These are phyloP conservation scores for Teleogryllus oceanicus DNA, from an alignment of 2,888 invertebrate species.

Conservation along the genomic window DNA sequence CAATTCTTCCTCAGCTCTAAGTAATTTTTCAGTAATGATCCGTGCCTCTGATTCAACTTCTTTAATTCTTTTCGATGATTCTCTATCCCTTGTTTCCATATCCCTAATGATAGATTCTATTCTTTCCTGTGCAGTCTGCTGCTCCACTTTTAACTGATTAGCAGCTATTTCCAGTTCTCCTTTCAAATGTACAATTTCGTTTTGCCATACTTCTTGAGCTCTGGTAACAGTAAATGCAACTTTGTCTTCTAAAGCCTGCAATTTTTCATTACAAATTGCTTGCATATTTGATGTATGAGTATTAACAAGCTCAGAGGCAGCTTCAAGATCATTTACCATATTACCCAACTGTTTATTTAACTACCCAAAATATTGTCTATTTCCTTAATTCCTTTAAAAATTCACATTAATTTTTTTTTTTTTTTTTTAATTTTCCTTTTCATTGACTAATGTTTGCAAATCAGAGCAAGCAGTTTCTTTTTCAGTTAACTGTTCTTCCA, in stretches of 20 bases:
- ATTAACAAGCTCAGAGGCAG: not conserved
- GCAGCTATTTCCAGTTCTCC: not conserved
- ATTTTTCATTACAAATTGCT: constrained; percentile 7
- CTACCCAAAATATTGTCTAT: not conserved
- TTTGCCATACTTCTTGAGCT: not conserved
- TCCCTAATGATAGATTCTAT: not conserved
- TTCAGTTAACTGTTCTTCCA: constrained; percentile 26
- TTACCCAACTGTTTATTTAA: not conserved
- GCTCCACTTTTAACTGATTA: not conserved
- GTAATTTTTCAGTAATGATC: not conserved
- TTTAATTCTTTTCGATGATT: not conserved
- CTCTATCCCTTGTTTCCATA: not conserved
- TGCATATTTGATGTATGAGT: not conserved
- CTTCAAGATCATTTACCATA: not conserved
- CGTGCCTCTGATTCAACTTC: constrained; percentile 23
- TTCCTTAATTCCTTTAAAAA: constrained; percentile 23
- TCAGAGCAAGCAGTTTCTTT: constrained; percentile 20
- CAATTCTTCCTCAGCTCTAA: constrained; percentile 6
- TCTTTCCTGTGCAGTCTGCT: not conserved
- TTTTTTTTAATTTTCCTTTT: too few relatives aligned
- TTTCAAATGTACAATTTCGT: not conserved
- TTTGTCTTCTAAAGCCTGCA: not conserved
- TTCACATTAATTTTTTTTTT: too few relatives aligned
- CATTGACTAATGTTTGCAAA: too few relatives aligned
- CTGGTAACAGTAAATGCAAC: not conserved